Base-by-base conservation (phyloP, 2,888 invertebrate species). In the Epinotia bilunana region DNA sequence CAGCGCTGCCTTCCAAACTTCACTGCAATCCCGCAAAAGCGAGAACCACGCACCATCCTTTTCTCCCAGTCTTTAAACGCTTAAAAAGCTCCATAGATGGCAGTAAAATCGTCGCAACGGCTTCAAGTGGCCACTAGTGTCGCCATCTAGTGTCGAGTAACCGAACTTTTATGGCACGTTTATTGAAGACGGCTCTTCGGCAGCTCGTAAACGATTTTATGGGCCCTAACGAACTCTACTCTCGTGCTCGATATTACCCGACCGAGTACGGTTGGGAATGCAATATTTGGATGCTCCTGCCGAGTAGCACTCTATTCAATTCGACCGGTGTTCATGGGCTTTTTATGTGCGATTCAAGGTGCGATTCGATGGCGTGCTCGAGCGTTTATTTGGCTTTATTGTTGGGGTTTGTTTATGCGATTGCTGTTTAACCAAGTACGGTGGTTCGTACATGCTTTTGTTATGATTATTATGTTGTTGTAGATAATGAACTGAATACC, bases 341-440 rank as follows among this genome's bases (percentile, higher is more conserved):
- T 93, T 75, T 93, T 93, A 94, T 94, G 91, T 91, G 91, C 92
- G 93, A 93, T 94, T 93, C 93, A 91, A 94, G 94, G 94, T 93
- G 94, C 92, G 93, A 93, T 94, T 93, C 93, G 93, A 94, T 93
- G 93, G 93, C 92, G 92, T 93, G 92, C 93, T 93, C 82, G 90
- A 91, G 89, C 90, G 94, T 93, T 94, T 94, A 94, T 93, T 94
- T 93, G 91, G 90, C 91, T 93, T 94, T 93, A 93, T 93, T 93
- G 93, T 93, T 88, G 92, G 93, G 93, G 93, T 93, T 94, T 94
- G 94, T 94, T 94, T 94, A 94, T 93, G 92, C 91, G 93, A 93
- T 93, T 92, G 91, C 92, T 93, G 92, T 93, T 93, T 93, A 92
- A 92, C 92, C 91, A 90, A 93, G 91, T 91, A 91, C 90, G 90